phyloP scores from a whole-genome alignment of 2,797 vertebrate species.

The Bovichtus variegatus region DNA sequence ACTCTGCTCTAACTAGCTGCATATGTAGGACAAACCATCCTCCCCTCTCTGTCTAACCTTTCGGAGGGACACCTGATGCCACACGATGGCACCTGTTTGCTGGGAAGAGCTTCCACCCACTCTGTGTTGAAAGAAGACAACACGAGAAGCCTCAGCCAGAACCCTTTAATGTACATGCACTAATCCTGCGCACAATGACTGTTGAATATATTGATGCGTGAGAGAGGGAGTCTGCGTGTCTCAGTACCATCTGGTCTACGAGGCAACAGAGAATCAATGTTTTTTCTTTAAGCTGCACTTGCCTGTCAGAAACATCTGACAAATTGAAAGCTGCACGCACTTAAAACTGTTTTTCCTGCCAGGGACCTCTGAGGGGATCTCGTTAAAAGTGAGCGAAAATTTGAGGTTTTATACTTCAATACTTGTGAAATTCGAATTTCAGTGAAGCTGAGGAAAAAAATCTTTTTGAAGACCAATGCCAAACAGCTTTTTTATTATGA shows the following conservation, averaged over 20 bases:
- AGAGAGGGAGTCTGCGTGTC: slow-evolving; percentile 28
- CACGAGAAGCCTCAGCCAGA: slow-evolving; percentile 34
- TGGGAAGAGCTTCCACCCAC: slow-evolving; percentile 59
- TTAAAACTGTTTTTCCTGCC: slow-evolving; percentile 12
- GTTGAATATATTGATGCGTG: slow-evolving; percentile 56
- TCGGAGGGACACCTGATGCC: slow-evolving; percentile 74
- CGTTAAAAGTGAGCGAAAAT: slow-evolving; percentile 12
- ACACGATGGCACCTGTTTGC: slow-evolving; percentile 70
- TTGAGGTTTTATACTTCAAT: not conserved
- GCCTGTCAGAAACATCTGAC: slow-evolving; percentile 67
- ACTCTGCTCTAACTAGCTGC: slow-evolving; percentile 58
- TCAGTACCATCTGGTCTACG: slow-evolving; percentile 66
- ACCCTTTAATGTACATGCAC: slow-evolving; percentile 40
- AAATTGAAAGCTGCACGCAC: slow-evolving; percentile 13
- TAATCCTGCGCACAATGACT: slow-evolving; percentile 61
- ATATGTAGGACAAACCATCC: slow-evolving; percentile 69
- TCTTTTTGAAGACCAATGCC: not conserved
- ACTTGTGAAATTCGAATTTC: not conserved
- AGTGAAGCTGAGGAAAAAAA: not conserved
- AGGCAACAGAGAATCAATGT: slow-evolving; percentile 27
- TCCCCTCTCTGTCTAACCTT: slow-evolving; percentile 52
- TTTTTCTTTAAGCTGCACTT: slow-evolving; percentile 37
- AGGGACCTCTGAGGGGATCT: not conserved
- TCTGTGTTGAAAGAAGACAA: slow-evolving; percentile 36
- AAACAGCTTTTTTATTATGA: not conserved